Conservation (phyloP, 2,888 invertebrate species). For the Invenusta paracnida region DNA sequence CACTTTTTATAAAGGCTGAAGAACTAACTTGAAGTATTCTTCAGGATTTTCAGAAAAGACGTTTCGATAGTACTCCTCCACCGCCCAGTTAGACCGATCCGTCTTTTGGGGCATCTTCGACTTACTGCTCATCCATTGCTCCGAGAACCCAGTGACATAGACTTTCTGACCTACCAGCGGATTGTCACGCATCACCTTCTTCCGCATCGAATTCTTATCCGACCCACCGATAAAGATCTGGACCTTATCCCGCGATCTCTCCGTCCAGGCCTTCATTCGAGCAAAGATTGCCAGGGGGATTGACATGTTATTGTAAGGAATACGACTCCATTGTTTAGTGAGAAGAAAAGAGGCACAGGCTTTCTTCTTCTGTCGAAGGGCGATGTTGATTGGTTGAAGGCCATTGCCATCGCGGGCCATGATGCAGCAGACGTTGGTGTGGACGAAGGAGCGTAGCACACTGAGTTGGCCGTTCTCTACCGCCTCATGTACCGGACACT, state of each 20-base stretch:
- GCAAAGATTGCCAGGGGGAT: slow-evolving; percentile 53
- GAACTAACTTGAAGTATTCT: slow-evolving; percentile 17
- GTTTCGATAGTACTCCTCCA: slow-evolving; percentile 30
- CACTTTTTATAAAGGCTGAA: background rate
- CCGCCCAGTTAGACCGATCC: no score
- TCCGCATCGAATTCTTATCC: slow-evolving; percentile 30
- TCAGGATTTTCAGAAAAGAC: background rate
- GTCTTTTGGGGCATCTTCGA: background rate
- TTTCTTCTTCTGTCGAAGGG: slow-evolving; percentile 53
- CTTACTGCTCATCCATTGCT: slow-evolving; percentile 49
- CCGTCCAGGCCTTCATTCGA: slow-evolving; percentile 55
- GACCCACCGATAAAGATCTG: background rate
- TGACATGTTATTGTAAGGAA: slow-evolving; percentile 50
- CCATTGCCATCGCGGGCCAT: slow-evolving; percentile 56
- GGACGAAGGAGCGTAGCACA: slow-evolving; percentile 55
- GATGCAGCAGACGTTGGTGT: slow-evolving; percentile 54
- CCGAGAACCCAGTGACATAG: slow-evolving; percentile 52
- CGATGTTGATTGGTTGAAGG: slow-evolving; percentile 55
- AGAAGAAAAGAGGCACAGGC: slow-evolving; percentile 58
- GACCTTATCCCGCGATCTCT: slow-evolving; percentile 52
- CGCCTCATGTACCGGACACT: slow-evolving; percentile 56
- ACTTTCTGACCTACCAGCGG: slow-evolving; percentile 53
- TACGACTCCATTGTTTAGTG: slow-evolving; percentile 59
- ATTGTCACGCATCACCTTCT: slow-evolving; percentile 45
- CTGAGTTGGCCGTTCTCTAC: slow-evolving; percentile 53